Percentiles rank a stretch among this genome's conserved stretches.
Evolutionary conservation across 2,797 vertebrate genomes (phyloP).

Genomic region (Gambelia wislizenii): DNA sequence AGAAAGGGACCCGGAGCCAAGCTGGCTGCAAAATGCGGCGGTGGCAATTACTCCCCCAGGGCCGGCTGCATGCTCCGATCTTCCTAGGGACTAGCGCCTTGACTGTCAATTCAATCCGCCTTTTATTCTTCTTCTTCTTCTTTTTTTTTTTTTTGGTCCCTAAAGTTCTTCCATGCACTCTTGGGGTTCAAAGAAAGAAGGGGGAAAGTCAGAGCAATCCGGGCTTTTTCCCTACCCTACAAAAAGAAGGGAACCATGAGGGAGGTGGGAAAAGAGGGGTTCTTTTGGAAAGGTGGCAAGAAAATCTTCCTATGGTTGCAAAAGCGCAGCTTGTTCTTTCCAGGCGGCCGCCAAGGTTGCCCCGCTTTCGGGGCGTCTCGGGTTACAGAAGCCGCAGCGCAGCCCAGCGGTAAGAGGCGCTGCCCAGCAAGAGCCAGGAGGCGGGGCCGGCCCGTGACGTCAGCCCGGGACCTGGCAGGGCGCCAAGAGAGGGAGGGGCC

Average conservation of each 20-base stretch:
- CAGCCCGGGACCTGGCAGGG: conserved; percentile 73
- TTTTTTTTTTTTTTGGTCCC: neutral
- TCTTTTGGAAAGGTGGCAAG: too few relatives aligned
- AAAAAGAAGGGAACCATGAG: neutral
- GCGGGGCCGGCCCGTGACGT: conserved; percentile 65
- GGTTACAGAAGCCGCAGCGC: conserved; percentile 59
- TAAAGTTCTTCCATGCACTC: rapidly evolving
- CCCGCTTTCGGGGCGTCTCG: conserved; percentile 45
- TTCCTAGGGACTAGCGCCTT: rapidly evolving
- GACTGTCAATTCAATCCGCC: too few relatives aligned
- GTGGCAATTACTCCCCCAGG: neutral
- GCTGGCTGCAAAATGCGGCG: neutral
- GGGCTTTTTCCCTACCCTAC: rapidly evolving
- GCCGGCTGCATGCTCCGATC: conserved; percentile 23
- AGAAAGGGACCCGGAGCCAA: rapidly evolving
- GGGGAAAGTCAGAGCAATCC: neutral
- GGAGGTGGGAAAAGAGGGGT: neutral
- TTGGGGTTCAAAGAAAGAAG: rapidly evolving
- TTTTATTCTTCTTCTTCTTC: rapidly evolving
- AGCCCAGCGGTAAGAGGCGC: conserved; percentile 64
- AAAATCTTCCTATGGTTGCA: too few relatives aligned
- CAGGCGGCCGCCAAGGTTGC: conserved; percentile 60
- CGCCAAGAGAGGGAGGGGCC: conserved; percentile 42
- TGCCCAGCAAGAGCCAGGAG: neutral
- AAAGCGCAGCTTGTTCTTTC: conserved; percentile 29